Evolutionary conservation across 2,797 vertebrate genomes (phyloP).

Genomic region (Sphaeramia orbicularis): DNA sequence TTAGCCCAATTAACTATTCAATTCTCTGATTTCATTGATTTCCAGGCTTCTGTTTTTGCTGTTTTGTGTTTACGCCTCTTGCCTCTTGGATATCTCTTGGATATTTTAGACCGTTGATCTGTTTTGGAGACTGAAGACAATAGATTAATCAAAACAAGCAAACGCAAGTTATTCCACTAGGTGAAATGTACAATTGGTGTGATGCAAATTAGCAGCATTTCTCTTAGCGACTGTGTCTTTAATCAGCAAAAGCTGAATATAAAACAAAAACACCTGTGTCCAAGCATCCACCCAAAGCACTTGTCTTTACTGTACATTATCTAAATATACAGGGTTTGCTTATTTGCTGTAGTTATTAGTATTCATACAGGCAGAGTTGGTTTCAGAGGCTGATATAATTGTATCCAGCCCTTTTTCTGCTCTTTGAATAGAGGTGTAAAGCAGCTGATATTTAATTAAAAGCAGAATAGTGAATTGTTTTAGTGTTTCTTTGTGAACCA

Average conservation of each 20-base stretch:
- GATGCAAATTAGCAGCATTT: slow-evolving; percentile 10
- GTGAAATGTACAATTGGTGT: neutral
- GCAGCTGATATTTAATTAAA: slow-evolving; percentile 19
- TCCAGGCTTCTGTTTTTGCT: no score
- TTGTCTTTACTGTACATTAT: neutral
- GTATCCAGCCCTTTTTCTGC: neutral
- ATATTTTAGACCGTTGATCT: no score
- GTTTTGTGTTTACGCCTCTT: no score
- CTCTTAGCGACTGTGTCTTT: neutral
- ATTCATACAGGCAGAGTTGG: neutral
- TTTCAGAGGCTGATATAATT: slow-evolving; percentile 15
- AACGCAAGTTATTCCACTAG: neutral
- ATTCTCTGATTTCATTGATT: no score
- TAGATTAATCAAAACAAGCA: no score
- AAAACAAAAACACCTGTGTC: neutral
- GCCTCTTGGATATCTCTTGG: no score
- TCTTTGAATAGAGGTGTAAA: slow-evolving; percentile 1
- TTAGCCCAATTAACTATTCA: no score
- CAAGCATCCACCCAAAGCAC: neutral
- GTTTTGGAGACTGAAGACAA: no score
- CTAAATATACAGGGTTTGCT: neutral
- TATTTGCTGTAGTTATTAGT: neutral
- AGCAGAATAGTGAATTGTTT: slow-evolving; percentile 28
- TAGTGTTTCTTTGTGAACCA: slow-evolving; percentile 43
- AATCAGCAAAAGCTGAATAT: no score